phyloP scores from a whole-genome alignment of 2,113 vertebrate genomes.

The Elephas maximus region DNA sequence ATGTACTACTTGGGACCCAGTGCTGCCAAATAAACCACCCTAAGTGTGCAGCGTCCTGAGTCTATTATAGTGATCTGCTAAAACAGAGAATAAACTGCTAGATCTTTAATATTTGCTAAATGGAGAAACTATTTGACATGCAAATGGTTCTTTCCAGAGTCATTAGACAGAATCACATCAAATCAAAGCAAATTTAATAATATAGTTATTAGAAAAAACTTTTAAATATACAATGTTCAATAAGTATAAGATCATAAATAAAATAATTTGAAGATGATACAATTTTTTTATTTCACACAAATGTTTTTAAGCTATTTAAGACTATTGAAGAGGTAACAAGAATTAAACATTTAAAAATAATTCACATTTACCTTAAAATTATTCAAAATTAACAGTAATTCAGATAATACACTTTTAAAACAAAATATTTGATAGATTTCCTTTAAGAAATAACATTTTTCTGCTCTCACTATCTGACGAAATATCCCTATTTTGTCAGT shows the following conservation, averaged over 20 bases:
- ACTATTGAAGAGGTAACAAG: background rate
- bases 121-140: conserved; percentile 32
- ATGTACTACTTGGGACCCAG: conserved; percentile 72
- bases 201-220: background rate
- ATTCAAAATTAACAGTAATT: background rate
- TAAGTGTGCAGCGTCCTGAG: conserved; percentile 46
- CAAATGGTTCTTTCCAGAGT: background rate
- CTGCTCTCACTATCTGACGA: background rate
- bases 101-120: background rate
- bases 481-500: background rate
- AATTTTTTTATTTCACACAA: background rate
- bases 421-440: background rate
- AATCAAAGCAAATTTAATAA: background rate
- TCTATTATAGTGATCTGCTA: conserved; percentile 14
- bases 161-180: background rate
- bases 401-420: background rate
- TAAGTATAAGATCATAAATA: background rate
- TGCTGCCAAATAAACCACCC: conserved; percentile 3
- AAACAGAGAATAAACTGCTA: background rate
- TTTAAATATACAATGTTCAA: conserved; percentile 13
- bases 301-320: background rate
- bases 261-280: background rate
- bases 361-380: background rate
- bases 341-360: conserved; percentile 1
- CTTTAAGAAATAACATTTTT: background rate